Evolutionary conservation across 2,888 invertebrate genomes (phyloP), one percentile per base, ranked within the genome.

Genomic region (Hydraecia micacea): DNA sequence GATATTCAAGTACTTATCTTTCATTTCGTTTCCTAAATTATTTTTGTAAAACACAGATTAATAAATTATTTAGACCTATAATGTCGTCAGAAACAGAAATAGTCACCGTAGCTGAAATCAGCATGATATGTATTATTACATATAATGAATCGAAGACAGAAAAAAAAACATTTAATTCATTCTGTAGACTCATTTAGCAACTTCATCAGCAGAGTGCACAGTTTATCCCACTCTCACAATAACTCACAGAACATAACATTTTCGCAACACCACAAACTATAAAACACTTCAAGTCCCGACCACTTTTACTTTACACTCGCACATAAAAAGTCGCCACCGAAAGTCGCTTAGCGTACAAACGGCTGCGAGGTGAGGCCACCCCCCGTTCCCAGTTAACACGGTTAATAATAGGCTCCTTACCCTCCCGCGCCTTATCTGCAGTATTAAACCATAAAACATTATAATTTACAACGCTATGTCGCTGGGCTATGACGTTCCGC

Each of bases 391-490:
- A 92, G 94, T 94, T 95, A 95, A 95, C 95, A 93, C 94, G 93
- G 94, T 95, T 96, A 95, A 96, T 96, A 96, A 96, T 95, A 96
- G 95, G 95, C 95, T 94, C 94, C 96, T 95, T 95, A 94, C 95
- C 85, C 84, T 94, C 94, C 91, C 88, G 91, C 94, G 93, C 95
- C 96, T 97, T 96, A 97, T 97, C 96, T 97, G 93, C 95, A 93
- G 96, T 96, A 97, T 97, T 96, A 97, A 96, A 95, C 96, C 96
- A 96, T 97, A 96, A 97, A 97, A 96, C 96, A 97, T 96, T 95
- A 95, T 96, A 96, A 97, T 97, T 96, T 97, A 96, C 95, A 93
- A 91, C 95, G 92, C 87, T 91, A 93, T 95, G 95, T 94, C 95
- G 94, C 92, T 91, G 88, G 90, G 94, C 93, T 94, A 93, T 96